Evolutionary conservation across 2,797 vertebrate genomes (phyloP), one percentile per base, ranked within the genome.

Genomic region (Acomys russatus): DNA sequence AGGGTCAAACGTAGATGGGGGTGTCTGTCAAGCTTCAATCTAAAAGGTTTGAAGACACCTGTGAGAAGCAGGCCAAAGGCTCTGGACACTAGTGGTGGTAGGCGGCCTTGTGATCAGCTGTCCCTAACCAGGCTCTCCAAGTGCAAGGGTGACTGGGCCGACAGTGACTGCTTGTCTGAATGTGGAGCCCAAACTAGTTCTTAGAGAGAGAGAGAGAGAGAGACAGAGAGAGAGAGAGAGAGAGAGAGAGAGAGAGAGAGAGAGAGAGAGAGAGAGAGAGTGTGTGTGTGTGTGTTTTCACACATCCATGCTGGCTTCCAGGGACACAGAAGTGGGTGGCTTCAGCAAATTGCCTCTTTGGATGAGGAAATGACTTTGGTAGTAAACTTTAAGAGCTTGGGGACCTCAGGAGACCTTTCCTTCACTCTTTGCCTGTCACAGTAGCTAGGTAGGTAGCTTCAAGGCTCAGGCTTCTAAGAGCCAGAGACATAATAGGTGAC

Each of bases 1-100:
- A 70, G 59, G 15, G 17, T 44, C 64, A 8, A n/a, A 30, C 2
- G 11, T 23, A 87, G 25, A 59, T 15, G 1, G 22, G 68, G 28
- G 28, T 8, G 70, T 38, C 1, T 0, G 6, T 44, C 30, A 76
- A 38, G 33, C 20, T 28, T 44, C 8, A 9, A 1, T 22, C 63
- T 63, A 14, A 28, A 12, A 73, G 61, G 1, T 84, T 84, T 61
- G 20, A 59, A 63, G 63, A 9, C 70, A 3, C 0, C 15, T 6
- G 0, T 35, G 22, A 14, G 44, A 66, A 63, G 4, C 20, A 71
- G 82, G 17, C 17, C 7, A 7, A 9, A 8, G 20, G 35, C 54
- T 30, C 6, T 8, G 0, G 33, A 9, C 2, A 3, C 22, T 4
- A 20, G 20, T 5, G 1, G 0, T 1, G 18, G 44, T 30, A 70